Conservation (phyloP, 2,113 vertebrate genomes). For the Tragelaphus strepsiceros region DNA sequence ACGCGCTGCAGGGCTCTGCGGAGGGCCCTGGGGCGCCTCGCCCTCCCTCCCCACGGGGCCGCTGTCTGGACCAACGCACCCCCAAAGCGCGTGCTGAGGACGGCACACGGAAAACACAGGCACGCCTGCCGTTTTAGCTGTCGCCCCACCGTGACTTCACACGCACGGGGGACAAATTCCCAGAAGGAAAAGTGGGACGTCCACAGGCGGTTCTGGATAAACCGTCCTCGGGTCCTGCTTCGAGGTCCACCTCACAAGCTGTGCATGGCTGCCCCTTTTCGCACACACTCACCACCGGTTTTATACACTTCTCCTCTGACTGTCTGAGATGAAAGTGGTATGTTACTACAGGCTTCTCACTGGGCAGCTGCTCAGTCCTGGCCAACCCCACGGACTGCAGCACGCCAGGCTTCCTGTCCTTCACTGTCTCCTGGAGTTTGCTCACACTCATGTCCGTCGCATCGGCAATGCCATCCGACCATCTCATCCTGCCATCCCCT, state of each 20-base stretch:
- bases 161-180: not conserved
- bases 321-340: not conserved
- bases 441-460: not conserved
- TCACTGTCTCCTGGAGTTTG: fast-evolving
- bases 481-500: not conserved
- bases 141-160: not conserved
- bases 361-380: fast-evolving
- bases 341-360: not conserved
- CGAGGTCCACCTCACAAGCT: not conserved
- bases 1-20: not conserved
- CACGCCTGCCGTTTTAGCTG: not conserved
- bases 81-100: not conserved
- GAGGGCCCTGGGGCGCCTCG: not conserved
- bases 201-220: not conserved
- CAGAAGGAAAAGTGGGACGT: not conserved
- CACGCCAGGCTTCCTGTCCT: not conserved
- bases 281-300: not conserved
- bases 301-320: not conserved
- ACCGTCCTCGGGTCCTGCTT: not conserved
- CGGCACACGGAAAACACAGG: not conserved
- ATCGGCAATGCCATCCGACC: not conserved
- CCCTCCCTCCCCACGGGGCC: not conserved
- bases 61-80: not conserved
- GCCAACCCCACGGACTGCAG: not conserved
- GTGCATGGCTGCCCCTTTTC: not conserved